Conservation (phyloP, 2,797 vertebrate species). For the Orestias chungarensis region DNA sequence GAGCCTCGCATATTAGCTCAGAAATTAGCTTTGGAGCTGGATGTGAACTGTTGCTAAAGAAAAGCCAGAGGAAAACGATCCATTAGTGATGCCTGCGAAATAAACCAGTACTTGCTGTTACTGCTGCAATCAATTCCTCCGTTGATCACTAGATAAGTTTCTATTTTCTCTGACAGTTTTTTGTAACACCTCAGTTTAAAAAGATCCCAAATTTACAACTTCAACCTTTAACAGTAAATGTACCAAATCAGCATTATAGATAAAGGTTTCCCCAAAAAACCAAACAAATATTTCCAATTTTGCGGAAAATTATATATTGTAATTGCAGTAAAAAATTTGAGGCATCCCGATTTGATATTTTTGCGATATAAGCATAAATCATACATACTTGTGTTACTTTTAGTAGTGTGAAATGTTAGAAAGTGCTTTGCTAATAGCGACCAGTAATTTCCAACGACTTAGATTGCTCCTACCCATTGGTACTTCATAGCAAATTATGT, state of each 20-base stretch:
- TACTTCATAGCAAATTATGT: too few species aligned
- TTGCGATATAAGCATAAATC: too few species aligned
- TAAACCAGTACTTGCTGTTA: neutral
- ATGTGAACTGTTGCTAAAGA: slow-evolving; percentile 53
- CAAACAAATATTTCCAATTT: too few species aligned
- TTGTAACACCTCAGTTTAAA: neutral
- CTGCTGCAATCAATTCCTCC: neutral
- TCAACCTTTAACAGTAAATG: neutral
- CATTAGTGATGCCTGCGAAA: slow-evolving; percentile 25
- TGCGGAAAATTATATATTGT: too few species aligned
- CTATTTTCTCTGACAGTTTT: neutral
- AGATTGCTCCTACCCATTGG: too few species aligned
- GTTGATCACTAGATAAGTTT: neutral
- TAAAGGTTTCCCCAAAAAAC: too few species aligned
- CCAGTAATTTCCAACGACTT: too few species aligned
- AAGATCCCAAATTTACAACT: neutral
- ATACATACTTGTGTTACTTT: too few species aligned
- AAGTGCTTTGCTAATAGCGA: too few species aligned
- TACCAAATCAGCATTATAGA: neutral
- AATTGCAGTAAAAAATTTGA: too few species aligned
- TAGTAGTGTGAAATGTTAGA: too few species aligned
- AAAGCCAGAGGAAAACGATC: slow-evolving; percentile 26
- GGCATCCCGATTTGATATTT: too few species aligned
- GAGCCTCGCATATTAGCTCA: slow-evolving; percentile 79
- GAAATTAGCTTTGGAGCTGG: slow-evolving; percentile 73